Base-by-base conservation (phyloP, 2,797 vertebrate species). In the Microctenopoma lineatum region DNA sequence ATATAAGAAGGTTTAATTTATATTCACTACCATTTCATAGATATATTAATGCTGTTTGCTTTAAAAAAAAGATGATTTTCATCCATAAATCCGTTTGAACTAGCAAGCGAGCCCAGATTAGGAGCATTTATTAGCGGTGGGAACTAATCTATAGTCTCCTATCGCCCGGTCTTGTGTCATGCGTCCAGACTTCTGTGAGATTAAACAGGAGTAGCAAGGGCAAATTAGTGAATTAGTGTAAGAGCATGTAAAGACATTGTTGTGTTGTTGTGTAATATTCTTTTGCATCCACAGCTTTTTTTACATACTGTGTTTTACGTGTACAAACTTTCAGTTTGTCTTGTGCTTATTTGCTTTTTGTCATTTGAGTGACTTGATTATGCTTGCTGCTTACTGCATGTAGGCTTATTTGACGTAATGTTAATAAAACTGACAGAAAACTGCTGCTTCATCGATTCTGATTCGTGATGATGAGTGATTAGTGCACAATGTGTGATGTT, bases 1-100 rank as follows among this genome's bases (percentile, higher is more conserved):
- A 66, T 64, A 71, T 50, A 55, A 63, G 61, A 2, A 29, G 12
- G 39, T 75, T 81, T 78, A 50, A 39, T 66, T 62, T 46, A 15
- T 65, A 45, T 53, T 47, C 48, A 45, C 3, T 13, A 18, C 14
- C 3, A 1, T 29, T 29, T 29, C 27, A 29, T 21, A 21, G 21
- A 21, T 21, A 21, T 21, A 21, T 27, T 9, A 38, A 18, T 56
- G 42, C 3, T n/a, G 41, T 34, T 15, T 18, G 9, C 29, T 73
- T 38, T 14, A 32, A 62, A 57, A 21, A 21, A 46, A 39, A 25
- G 25, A 11, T 21, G 27, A 51, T 44, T 56, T 2, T 27, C 26
- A 60, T 44, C 29, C 6, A 13, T 25, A 39, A 66, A 21, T 13
- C 18, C 56, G 1, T 5, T 7, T 65, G 16, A 7, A 13, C 44